These are phyloP conservation scores for Corydoras maculifer DNA, from an alignment of 2,113 vertebrate genomes.

Conservation along the genomic window DNA sequence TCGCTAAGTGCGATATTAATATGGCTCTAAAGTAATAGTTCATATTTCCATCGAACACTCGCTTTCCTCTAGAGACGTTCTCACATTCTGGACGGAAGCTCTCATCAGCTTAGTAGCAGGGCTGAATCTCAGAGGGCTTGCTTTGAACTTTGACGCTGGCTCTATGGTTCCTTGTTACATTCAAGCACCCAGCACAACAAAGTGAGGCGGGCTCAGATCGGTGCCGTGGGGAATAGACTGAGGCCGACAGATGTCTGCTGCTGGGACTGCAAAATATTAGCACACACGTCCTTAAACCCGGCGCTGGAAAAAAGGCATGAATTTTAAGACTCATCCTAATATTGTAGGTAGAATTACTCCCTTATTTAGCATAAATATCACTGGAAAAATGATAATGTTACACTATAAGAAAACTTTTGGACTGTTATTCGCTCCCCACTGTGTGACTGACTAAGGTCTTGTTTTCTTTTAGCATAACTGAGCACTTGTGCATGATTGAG, in stretches of 20 bases:
- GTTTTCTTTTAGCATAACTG: too few species aligned
- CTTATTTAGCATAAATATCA: background rate
- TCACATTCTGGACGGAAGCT: conserved; percentile 20
- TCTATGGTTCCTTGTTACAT: conserved; percentile 33
- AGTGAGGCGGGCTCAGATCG: conserved; percentile 14
- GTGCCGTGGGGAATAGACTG: conserved; percentile 13
- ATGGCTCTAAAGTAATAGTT: conserved; percentile 3
- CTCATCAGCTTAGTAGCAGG: conserved; percentile 28
- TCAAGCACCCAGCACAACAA: conserved; percentile 25
- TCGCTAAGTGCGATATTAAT: background rate
- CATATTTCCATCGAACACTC: conserved; percentile 8
- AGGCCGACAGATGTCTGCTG: background rate
- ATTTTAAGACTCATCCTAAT: background rate
- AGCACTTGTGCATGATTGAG: too few species aligned
- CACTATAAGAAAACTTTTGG: too few species aligned
- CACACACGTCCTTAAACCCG: conserved; percentile 6
- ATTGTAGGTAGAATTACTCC: background rate
- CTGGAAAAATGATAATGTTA: background rate
- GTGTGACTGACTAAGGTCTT: too few species aligned
- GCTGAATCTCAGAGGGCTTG: conserved; percentile 12
- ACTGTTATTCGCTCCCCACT: too few species aligned
- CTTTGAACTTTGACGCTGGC: conserved; percentile 30
- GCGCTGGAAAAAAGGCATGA: background rate
- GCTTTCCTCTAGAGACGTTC: conserved; percentile 17
- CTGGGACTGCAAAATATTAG: background rate